Evolutionary conservation across 2,113 vertebrate genomes (phyloP), one percentile per base, ranked within the genome.

Genomic region (Pygoscelis antarcticus): DNA sequence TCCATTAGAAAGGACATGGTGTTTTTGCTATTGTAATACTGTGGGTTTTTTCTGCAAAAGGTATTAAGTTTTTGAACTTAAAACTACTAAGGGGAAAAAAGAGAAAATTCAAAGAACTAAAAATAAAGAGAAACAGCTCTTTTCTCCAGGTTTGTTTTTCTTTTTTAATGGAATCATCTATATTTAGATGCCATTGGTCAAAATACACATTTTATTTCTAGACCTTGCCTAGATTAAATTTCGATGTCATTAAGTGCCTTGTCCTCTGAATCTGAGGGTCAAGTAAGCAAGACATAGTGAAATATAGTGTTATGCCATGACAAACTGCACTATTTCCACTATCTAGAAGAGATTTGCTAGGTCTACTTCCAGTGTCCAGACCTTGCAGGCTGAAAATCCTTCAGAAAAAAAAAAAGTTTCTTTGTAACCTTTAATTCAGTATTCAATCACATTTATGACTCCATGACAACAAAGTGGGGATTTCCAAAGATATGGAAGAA

Each of bases 1-100:
- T 97, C 94, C 96, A 97, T 97, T 97, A 91, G 87, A 94, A 94
- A 91, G n/a, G 32, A 68, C 44, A 62, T 21, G 49, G 72, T 87
- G 81, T 0, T 92, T 96, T 96, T 92, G 77, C 61, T 87, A 29
- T 96, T 71, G 72, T 91, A 89, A 93, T 93, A 76, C 16, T 34
- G 30, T 47, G n/a, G 5, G 3, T 61, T 90, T 89, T 94, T 93
- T 76, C 83, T 90, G 54, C 22, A 49, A 80, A 94, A 83, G 40
- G 29, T 79, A 95, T 95, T 89, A 95, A 74, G 29, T 23, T 83
- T 83, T 96, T 95, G 66, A 96, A 95, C 89, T 74, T 77, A 85
- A 82, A 91, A 77, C 22, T 83, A 32, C 10, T 55, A 54, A 74
- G 13, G 16, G 11, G 0, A 4, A 6, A 16, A 42, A 58, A 61